Base-by-base conservation (phyloP, 2,888 invertebrate species). In the Piscicola geometra region DNA sequence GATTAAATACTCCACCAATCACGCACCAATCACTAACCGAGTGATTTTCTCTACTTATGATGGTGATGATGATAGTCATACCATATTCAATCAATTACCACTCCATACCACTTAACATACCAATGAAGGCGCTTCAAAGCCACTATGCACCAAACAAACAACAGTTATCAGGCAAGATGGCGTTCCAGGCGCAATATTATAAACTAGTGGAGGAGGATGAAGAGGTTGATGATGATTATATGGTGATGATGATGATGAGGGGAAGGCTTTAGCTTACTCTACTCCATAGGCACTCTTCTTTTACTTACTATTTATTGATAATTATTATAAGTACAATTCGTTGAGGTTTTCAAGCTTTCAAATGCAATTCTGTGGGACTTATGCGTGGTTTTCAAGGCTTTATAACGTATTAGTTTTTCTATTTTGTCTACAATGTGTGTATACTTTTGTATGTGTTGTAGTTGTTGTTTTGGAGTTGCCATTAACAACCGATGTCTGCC, bases 111-210 rank as follows among this genome's bases (percentile, higher is more conserved):
- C n/a, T n/a, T n/a, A n/a, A n/a, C n/a, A n/a, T n/a, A n/a, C n/a
- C n/a, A n/a, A n/a, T n/a, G n/a, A n/a, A n/a, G n/a, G n/a, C n/a
- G n/a, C n/a, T n/a, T n/a, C n/a, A n/a, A n/a, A n/a, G n/a, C n/a
- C n/a, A n/a, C n/a, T n/a, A n/a, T n/a, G n/a, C n/a, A n/a, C n/a
- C n/a, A n/a, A n/a, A n/a, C n/a, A n/a, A n/a, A n/a, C n/a, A n/a
- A n/a, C 73, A 73, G 73, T 64, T 73, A 36, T 73, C 73, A n/a
- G 56, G 73, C 32, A 73, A 73, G 64, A 73, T 73, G 73, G 73
- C 32, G 1, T 73, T 73, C 73, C 50, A 52, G 28, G 73, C 60
- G 25, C 50, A 52, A 30, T 73, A 50, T 56, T 73, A 73, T 56
- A 73, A 73, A 73, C 73, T 73, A 56, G 73, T 73, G 33, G 73